Evolutionary conservation across 1,140 invertebrate genomes (phyloP).

Genomic region (Triops cancriformis): DNA sequence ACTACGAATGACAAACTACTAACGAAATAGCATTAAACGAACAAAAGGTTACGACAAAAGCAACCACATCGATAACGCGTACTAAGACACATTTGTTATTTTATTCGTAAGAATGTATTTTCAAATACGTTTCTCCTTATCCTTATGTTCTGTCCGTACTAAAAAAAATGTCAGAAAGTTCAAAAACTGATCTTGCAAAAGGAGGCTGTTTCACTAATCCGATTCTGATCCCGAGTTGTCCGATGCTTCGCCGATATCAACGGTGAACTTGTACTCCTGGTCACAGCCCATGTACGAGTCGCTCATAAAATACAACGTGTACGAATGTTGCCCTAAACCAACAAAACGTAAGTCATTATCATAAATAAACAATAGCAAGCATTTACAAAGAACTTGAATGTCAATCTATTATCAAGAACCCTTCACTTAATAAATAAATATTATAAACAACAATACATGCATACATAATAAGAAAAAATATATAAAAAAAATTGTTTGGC

Average conservation of each 20-base stretch:
- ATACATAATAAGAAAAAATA: too few relatives aligned
- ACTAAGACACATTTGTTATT: neutral
- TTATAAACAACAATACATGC: too few relatives aligned
- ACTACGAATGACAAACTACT: too few relatives aligned
- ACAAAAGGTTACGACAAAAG: too few relatives aligned
- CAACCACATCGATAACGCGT: neutral
- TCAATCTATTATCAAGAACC: too few relatives aligned
- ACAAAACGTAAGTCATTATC: conserved; percentile 26
- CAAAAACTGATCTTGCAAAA: neutral
- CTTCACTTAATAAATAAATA: too few relatives aligned
- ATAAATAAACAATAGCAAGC: conserved; percentile 17
- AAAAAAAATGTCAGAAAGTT: neutral
- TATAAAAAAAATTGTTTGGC: too few relatives aligned
- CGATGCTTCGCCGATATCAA: conserved; percentile 57
- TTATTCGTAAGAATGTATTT: neutral
- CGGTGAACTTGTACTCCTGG: conserved; percentile 84
- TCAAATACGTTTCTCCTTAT: neutral
- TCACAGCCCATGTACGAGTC: conserved; percentile 98
- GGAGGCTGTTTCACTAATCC: conserved; percentile 22
- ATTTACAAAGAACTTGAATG: too few relatives aligned
- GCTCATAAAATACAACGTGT: conserved; percentile 97
- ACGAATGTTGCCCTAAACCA: conserved; percentile 63
- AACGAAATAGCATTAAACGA: too few relatives aligned
- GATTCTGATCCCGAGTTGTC: conserved; percentile 30
- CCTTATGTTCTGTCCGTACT: neutral